Base-by-base conservation (phyloP, 1,140 invertebrate genomes). In the Bombus affinis region DNA sequence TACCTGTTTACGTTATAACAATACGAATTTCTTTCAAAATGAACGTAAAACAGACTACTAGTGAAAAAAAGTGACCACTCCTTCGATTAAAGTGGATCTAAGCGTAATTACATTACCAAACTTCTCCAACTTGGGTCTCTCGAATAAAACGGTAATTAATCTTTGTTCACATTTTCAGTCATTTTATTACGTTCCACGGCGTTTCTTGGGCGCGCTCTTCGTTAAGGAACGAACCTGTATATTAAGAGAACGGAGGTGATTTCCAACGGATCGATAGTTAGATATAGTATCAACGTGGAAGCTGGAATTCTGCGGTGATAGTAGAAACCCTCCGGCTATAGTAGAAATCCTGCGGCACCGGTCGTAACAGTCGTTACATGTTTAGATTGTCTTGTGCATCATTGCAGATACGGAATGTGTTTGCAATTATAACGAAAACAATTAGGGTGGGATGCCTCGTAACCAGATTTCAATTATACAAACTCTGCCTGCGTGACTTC, bases 391-490 rank as follows among this genome's bases (percentile, higher is more conserved):
- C 70, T 39, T 71, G 39, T 18, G 13, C 71, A 18, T 32, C 71
- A 44, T 73, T 73, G 28, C 39, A 42, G 22, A 0, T 42, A 39
- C 25, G 39, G 39, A 42, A 42, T 73, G 13, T 74, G 37, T 32
- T 74, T 22, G 72, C n/a, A 47, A 47, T 74, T 74, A 47, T n/a
- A 74, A 74, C 2, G 72, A 74, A 74, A 74, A 74, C 72, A 74
- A 74, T 74, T 47, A 47, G n/a, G 3, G 9, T 22, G 18, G 18
- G 2, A 32, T 18, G 15, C 18, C 42, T n/a, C 0, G 18, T 44
- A 32, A n/a, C 42, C 42, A 47, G 42, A 74, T 74, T 74, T 74
- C 72, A 74, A 74, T 74, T 74, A 74, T n/a, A 42, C 39, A 28
- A 39, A 74, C 28, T 42, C 39, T 15, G 39, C 13, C 5, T n/a